Percentiles rank a stretch among this genome's conserved stretches.
These are phyloP conservation scores for Drosophila lini DNA, from an alignment of 1,140 invertebrate genomes.

Conservation along the genomic window DNA sequence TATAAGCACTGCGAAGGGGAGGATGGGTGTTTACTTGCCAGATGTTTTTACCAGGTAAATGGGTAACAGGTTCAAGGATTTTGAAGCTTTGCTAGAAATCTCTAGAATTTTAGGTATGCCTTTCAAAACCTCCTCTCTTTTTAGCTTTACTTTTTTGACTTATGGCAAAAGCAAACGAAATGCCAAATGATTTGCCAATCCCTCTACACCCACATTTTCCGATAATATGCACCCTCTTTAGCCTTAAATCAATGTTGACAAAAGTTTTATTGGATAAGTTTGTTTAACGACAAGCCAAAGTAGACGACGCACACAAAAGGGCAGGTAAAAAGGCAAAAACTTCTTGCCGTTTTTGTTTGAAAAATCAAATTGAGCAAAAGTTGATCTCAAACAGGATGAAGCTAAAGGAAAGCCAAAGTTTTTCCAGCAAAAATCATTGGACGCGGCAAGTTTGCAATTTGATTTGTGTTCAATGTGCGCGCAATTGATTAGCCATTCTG, in stretches of 20 bases:
- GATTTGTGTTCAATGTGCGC: constrained; percentile 78
- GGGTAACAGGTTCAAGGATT: not conserved
- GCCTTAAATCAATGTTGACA: constrained; percentile 84
- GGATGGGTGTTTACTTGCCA: constrained; percentile 18
- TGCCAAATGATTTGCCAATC: constrained; percentile 43
- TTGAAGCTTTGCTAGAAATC: not conserved
- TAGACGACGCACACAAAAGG: constrained; percentile 46
- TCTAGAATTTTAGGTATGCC: too few relatives aligned
- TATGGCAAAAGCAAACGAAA: constrained; percentile 45
- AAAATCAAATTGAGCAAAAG: constrained; percentile 83
- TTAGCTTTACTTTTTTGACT: constrained; percentile 29
- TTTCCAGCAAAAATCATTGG: constrained; percentile 44
- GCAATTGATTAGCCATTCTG: constrained; percentile 81
- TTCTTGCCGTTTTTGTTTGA: constrained; percentile 57
- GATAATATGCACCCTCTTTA: constrained; percentile 71
- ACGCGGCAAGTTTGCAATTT: constrained; percentile 80
- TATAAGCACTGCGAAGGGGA: constrained; percentile 29
- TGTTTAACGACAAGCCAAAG: constrained; percentile 79
- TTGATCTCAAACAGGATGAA: constrained; percentile 54
- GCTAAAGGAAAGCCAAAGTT: constrained; percentile 34
- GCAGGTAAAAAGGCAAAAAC: constrained; percentile 75
- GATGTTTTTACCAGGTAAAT: not conserved
- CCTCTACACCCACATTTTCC: constrained; percentile 25
- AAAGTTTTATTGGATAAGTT: constrained; percentile 84
- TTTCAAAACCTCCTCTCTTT: not conserved